Evolutionary conservation across 2,888 invertebrate genomes (phyloP).

Genomic region (Ophion ellenae): DNA sequence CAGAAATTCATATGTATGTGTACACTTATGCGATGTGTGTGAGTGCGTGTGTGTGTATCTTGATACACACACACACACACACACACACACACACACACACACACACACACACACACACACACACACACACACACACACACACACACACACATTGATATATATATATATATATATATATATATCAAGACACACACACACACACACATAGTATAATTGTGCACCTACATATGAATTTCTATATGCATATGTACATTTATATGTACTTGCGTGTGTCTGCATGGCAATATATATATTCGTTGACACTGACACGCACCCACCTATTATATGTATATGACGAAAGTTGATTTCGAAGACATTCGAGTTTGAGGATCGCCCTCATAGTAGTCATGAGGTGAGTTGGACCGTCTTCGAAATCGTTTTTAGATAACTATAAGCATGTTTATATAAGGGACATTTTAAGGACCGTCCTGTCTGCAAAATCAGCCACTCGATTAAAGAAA

Average conservation of each 20-base stretch:
- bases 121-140: too few species aligned
- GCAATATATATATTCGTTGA: constrained; percentile 23
- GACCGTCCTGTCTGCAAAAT: background rate
- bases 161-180: too few species aligned
- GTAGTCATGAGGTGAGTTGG: background rate
- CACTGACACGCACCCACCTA: background rate
- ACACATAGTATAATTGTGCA: too few species aligned
- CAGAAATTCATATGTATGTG: too few species aligned
- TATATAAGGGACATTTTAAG: background rate
- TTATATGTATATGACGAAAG: background rate
- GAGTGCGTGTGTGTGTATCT: too few species aligned
- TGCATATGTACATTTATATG: constrained; percentile 21
- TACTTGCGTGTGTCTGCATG: constrained; percentile 4
- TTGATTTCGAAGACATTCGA: background rate
- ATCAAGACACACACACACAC: too few species aligned
- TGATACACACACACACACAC: too few species aligned
- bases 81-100: too few species aligned
- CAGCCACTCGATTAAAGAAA: background rate
- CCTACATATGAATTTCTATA: background rate
- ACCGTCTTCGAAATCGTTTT: background rate
- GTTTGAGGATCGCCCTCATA: background rate
- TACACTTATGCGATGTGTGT: too few species aligned
- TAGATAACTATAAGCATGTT: background rate
- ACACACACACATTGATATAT: too few species aligned
- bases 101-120: too few species aligned